Evolutionary conservation across 2,888 invertebrate genomes (phyloP), one percentile per base, ranked within the genome.

Genomic region (Drosophila ezoana): DNA sequence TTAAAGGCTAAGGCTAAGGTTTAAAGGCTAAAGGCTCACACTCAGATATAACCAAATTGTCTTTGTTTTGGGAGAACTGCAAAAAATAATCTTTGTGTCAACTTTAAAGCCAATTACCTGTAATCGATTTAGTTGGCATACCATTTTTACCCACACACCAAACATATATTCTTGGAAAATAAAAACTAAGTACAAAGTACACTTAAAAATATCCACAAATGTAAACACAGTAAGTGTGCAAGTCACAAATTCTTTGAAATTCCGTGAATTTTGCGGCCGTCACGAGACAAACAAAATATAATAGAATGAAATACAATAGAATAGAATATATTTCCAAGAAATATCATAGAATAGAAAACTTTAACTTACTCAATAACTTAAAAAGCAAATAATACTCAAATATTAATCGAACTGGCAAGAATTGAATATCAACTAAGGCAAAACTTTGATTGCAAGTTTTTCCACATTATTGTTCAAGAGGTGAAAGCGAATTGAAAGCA

Each of bases 351-450:
- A 59, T 52, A 35, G 18, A 35, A 51, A 66, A 78, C 62, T 60
- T 62, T 38, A 73, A 65, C 62, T 65, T 47, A 13, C 38, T 14
- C 49, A 43, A 33, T 11, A 60, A 59, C 54, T 58, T 61, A 52
- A 56, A 58, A 59, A 20, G 44, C 47, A 67, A 69, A 74, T 66
- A 71, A 43, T 49, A 62, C 59, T 83, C 64, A 69, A 78, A 65
- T 75, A 81, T 76, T 82, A 76, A 82, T 87, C 81, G 68, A 56
- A 59, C 41, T 68, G 75, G 45, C 52, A 68, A 52, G 48, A 59
- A 72, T 57, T 62, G 56, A 77, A 67, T 65, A 33, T 62, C 44
- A 43, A 48, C 47, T 45, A 35, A 10, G 48, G 28, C 41, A 20
- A 37, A 66, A 66, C 40, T 66, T 72, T 73, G 48, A 53, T 48